A percentile compares a stretch with the other conserved stretches of the same genome.
Evolutionary conservation across 2,113 vertebrate genomes (phyloP).

Genomic region (Malaclemys terrapin): DNA sequence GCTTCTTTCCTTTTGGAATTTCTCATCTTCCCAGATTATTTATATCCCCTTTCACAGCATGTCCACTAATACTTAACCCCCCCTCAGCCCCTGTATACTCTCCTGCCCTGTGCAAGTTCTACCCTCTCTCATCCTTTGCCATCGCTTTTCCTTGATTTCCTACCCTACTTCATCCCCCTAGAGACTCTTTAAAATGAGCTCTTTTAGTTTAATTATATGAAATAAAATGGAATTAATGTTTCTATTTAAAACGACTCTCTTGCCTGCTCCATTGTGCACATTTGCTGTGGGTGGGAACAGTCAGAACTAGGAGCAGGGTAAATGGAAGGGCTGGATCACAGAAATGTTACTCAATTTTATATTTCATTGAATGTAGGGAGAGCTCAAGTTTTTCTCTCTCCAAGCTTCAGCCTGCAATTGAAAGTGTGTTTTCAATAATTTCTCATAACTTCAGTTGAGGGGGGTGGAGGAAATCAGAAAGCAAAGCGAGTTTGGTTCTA

Average conservation of each 20-base stretch:
- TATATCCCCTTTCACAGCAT: not conserved
- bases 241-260: not conserved
- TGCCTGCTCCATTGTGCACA: not conserved
- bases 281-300: not conserved
- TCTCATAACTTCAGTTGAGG: constrained; percentile 2
- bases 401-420: not conserved
- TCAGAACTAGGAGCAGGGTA: not conserved
- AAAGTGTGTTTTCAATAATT: not conserved
- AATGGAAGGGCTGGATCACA: not conserved
- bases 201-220: not conserved
- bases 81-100: not conserved
- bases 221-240: not conserved
- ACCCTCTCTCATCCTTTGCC: not conserved
- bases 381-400: not conserved
- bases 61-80: not conserved
- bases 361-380: not conserved
- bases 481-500: not conserved
- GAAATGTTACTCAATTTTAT: not conserved
- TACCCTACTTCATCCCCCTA: not conserved
- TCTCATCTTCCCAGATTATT: not conserved
- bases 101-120: not conserved
- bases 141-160: not conserved
- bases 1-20: not conserved
- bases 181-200: not conserved
- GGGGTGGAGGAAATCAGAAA: not conserved